Evolutionary conservation across 2,797 vertebrate genomes (phyloP).

Genomic region (Phoebastria nigripes): DNA sequence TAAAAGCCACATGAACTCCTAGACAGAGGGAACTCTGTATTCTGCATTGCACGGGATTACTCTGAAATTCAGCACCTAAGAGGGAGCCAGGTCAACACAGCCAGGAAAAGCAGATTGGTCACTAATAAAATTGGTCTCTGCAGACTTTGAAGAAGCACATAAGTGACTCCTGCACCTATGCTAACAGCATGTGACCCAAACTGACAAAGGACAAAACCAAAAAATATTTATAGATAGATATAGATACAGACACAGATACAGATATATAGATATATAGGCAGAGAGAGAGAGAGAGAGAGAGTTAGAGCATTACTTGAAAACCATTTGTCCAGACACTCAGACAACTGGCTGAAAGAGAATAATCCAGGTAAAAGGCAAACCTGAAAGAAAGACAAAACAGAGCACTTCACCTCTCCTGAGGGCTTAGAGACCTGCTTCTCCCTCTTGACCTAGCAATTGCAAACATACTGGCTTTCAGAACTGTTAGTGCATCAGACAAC

Average conservation of each 20-base stretch:
- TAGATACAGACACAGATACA: neutral
- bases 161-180: neutral
- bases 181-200: neutral
- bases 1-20: neutral
- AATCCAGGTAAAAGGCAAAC: neutral
- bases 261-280: too few relatives aligned
- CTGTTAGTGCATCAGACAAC: neutral
- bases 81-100: neutral
- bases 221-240: neutral
- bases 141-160: neutral
- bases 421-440: neutral
- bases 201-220: neutral
- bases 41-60: neutral
- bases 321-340: rapidly evolving
- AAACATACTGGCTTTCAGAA: neutral
- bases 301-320: neutral
- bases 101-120: neutral
- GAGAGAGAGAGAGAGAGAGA: neutral
- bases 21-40: neutral
- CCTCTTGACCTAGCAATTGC: neutral
- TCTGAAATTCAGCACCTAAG: neutral
- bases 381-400: neutral
- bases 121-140: neutral
- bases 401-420: neutral
- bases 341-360: neutral